Conservation (phyloP, 2,113 vertebrate genomes). For the Bufo gargarizans region DNA sequence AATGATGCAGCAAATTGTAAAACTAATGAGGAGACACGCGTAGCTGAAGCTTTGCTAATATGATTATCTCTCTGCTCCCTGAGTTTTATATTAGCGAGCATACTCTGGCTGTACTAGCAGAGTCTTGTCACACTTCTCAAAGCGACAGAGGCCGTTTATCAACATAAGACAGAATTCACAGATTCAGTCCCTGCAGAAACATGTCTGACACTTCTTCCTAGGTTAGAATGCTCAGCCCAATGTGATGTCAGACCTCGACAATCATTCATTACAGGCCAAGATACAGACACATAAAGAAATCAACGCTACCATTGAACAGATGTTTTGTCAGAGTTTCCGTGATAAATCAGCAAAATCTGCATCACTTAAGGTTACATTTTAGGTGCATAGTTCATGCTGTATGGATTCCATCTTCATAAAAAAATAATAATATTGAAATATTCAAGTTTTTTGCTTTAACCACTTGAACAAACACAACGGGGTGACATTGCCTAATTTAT, state of each 20-base stretch:
- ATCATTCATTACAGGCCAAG: neutral
- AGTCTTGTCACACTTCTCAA: conserved; percentile 17
- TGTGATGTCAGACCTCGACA: neutral
- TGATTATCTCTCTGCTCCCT: conserved; percentile 31
- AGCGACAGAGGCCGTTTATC: neutral
- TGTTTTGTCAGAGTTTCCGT: too few species aligned
- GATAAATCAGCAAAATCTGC: neutral
- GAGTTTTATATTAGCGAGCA: neutral
- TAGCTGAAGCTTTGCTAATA: conserved; percentile 37
- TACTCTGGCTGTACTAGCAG: neutral
- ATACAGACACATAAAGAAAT: neutral
- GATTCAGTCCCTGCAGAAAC: conserved; percentile 4
- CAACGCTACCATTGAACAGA: neutral
- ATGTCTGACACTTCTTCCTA: conserved; percentile 12
- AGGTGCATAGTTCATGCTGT: neutral
- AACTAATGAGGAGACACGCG: conserved; percentile 15
- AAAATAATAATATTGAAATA: too few species aligned
- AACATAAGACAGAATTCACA: conserved; percentile 13
- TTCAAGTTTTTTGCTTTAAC: too few species aligned
- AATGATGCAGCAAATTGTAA: neutral
- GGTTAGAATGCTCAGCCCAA: neutral
- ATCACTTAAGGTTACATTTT: neutral
- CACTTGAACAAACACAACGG: too few species aligned
- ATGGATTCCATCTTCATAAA: too few species aligned
- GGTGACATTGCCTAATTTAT: too few species aligned